Conservation (phyloP, 1,140 invertebrate species). For the Aphaenogaster floridana region DNA sequence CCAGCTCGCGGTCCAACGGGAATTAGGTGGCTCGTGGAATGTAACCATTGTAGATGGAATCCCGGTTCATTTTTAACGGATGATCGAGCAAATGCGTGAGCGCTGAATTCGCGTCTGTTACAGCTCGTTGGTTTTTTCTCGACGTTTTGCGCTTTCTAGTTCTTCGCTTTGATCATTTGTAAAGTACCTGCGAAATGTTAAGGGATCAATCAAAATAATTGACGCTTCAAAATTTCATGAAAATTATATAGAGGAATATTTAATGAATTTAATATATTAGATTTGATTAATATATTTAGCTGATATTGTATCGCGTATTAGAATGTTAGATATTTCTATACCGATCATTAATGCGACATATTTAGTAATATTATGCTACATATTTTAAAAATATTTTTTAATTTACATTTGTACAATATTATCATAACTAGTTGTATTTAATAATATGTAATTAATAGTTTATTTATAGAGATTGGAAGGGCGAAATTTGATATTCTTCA, state of each 20-base stretch:
- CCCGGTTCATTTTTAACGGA: slow-evolving; percentile 40
- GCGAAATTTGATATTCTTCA: neutral
- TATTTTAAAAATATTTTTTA: neutral
- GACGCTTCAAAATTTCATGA: neutral
- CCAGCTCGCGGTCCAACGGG: slow-evolving; percentile 41
- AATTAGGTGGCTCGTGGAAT: slow-evolving; percentile 58
- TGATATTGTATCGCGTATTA: neutral
- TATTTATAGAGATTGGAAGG: neutral
- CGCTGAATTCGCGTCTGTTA: slow-evolving; percentile 11
- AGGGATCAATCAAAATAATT: neutral
- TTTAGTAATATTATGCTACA: neutral
- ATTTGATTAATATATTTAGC: neutral
- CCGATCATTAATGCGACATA: neutral
- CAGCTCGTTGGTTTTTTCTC: neutral
- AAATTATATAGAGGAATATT: neutral
- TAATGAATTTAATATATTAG: neutral
- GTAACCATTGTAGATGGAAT: slow-evolving; percentile 37
- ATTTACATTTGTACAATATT: slow-evolving; percentile 5
- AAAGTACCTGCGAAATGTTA: neutral
- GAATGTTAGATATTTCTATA: neutral
- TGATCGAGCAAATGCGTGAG: neutral
- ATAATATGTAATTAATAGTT: slow-evolving; percentile 22
- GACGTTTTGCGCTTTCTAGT: neutral
- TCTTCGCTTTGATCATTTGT: neutral
- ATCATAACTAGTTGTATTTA: neutral